Percentiles rank a stretch among this genome's conserved stretches.
These are phyloP conservation scores for Gadus chalcogrammus DNA, from an alignment of 2,113 vertebrate genomes.

Conservation along the genomic window DNA sequence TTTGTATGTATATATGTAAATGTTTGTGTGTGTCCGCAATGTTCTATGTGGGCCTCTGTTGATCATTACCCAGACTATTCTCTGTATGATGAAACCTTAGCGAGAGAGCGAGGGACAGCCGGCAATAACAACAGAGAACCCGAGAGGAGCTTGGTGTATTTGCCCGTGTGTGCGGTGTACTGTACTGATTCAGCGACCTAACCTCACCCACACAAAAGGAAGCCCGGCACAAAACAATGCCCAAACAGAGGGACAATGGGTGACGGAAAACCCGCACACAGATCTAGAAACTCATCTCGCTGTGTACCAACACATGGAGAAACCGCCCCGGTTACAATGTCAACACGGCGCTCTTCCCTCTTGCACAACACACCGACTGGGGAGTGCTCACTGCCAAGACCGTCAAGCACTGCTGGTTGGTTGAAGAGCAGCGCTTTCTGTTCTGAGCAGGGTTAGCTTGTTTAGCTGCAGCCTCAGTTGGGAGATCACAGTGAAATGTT, in stretches of 20 bases:
- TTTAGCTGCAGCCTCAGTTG: background rate
- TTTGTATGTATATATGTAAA: too few relatives aligned
- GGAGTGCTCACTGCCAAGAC: too few relatives aligned
- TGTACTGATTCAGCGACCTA: too few relatives aligned
- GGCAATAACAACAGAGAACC: background rate
- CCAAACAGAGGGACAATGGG: too few relatives aligned
- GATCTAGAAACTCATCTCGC: too few relatives aligned
- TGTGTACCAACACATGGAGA: too few relatives aligned
- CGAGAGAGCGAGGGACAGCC: background rate
- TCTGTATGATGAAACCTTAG: conserved; percentile 24
- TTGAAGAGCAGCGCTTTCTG: background rate
- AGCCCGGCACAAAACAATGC: too few relatives aligned
- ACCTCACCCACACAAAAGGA: too few relatives aligned
- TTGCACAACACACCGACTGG: too few relatives aligned
- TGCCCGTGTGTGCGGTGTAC: background rate
- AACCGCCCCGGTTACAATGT: background rate
- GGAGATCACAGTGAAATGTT: background rate
- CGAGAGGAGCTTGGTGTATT: background rate
- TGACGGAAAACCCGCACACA: too few relatives aligned
- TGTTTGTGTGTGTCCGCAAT: background rate
- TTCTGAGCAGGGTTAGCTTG: background rate
- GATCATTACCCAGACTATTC: conserved; percentile 47
- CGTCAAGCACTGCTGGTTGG: too few relatives aligned
- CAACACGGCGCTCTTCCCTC: background rate
- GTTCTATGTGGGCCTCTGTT: conserved; percentile 17